Evolutionary conservation across 2,888 invertebrate species (phyloP).

Genomic region (Chrysomela aeneicollis): DNA sequence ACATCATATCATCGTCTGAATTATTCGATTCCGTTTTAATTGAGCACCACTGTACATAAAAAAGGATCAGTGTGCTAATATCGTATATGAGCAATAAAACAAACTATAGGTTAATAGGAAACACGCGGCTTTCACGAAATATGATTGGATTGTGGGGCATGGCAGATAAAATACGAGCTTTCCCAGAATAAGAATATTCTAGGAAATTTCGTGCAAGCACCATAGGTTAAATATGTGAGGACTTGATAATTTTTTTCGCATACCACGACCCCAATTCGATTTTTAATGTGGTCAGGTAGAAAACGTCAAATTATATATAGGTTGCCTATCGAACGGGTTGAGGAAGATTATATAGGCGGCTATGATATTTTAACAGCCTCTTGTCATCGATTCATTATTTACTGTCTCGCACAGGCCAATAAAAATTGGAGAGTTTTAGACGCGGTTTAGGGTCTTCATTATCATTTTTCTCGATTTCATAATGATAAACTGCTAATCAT

Average conservation of each 20-base stretch:
- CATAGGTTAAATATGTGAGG: neutral
- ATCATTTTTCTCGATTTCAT: too few relatives aligned
- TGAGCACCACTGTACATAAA: too few relatives aligned
- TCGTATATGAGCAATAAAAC: neutral
- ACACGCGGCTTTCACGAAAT: neutral
- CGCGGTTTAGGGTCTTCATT: too few relatives aligned
- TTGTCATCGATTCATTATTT: constrained; percentile 26
- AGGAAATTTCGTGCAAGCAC: neutral
- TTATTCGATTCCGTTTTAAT: too few relatives aligned
- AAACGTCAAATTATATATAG: neutral
- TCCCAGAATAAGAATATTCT: neutral
- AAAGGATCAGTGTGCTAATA: too few relatives aligned
- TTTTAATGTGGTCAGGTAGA: neutral
- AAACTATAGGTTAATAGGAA: neutral
- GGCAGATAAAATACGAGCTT: neutral
- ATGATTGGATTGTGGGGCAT: neutral
- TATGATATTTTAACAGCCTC: constrained; percentile 25
- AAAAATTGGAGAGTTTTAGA: neutral
- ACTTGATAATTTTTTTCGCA: neutral
- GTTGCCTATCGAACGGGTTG: neutral
- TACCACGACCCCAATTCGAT: neutral
- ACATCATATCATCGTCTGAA: too few relatives aligned
- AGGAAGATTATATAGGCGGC: constrained; percentile 18
- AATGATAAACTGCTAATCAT: too few relatives aligned
- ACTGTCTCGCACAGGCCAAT: constrained; percentile 5